Conservation (phyloP, 2,888 invertebrate species). For the Drosophila engyochracea region DNA sequence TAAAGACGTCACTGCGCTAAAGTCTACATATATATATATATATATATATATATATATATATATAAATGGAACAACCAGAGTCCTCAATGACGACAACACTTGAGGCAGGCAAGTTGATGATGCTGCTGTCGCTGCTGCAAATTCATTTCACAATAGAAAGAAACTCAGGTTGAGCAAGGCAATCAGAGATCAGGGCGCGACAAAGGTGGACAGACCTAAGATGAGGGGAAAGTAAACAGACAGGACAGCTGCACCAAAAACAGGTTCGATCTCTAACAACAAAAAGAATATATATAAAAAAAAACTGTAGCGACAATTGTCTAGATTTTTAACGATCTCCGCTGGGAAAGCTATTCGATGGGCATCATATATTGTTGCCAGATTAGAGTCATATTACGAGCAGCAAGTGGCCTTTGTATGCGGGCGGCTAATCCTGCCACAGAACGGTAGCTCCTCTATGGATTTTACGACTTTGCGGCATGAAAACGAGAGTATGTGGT, state of each 20-base stretch:
- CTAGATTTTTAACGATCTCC: conserved; percentile 40
- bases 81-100: conserved; percentile 11
- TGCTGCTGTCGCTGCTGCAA: not conserved
- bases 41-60: not conserved
- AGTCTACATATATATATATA: not conserved
- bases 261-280: conserved; percentile 33
- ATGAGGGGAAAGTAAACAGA: conserved; percentile 2
- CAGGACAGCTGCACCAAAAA: conserved; percentile 53
- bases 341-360: conserved; percentile 64
- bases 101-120: conserved; percentile 11
- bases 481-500: conserved; percentile 28
- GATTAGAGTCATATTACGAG: conserved; percentile 73
- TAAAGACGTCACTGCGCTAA: not conserved
- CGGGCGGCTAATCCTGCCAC: conserved; percentile 47
- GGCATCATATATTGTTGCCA: conserved; percentile 48
- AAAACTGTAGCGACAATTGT: conserved; percentile 42
- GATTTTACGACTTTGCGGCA: conserved; percentile 66
- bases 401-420: conserved; percentile 65
- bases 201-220: conserved; percentile 11
- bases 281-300: conserved; percentile 2
- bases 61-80: not conserved
- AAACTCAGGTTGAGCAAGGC: conserved; percentile 16
- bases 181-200: conserved; percentile 9
- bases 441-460: conserved; percentile 46
- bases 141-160: conserved; percentile 15